Evolutionary conservation across 1,140 invertebrate genomes (phyloP), one percentile per base, ranked within the genome.

Genomic region (Meteorus sp.): DNA sequence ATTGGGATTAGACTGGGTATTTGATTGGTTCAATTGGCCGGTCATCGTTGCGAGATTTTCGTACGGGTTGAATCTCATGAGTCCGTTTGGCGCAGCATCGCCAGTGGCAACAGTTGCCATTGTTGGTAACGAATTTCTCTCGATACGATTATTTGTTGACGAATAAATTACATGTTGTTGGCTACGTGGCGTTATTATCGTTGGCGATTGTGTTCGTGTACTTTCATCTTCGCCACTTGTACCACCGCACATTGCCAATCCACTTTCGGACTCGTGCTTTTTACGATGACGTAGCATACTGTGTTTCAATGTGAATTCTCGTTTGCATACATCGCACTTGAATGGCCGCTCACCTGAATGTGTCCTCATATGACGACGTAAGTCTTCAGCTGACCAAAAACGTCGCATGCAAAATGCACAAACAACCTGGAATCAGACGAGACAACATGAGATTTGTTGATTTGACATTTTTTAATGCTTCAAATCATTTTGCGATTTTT

Each of bases 341-440:
- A 91, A 93, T 0, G 84, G 84, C 0, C 91, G 76, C 69, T 93
- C 92, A 0, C 91, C 91, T 0, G 91, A 93, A 69, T 94, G 91
- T 0, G 91, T 93, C 33, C 93, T 80, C 91, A 97, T 95, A 76
- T 97, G 95, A 6, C 93, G 86, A 0, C 93, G 83, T 0, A 97
- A 80, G 77, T 97, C 94, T 72, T 96, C 93, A 0, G 94, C 89
- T 0, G 93, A 96, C 92, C 93, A 95, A 75, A 95, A 95, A 35
- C 93, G 87, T 59, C 93, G 88, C 67, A 95, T 84, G 73, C 94
- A 97, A 68, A 97, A 94, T 1, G 92, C 91, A 72, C 93, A 95
- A 23, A 93, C 89, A 1, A 97, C 89, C 86, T 92, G 71, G 19
- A 75, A 70, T 44, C 45, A 61, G 60, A 51, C 31, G 47, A 61